Conservation (phyloP, 2,797 vertebrate genomes). For the Coreius guichenoti region DNA sequence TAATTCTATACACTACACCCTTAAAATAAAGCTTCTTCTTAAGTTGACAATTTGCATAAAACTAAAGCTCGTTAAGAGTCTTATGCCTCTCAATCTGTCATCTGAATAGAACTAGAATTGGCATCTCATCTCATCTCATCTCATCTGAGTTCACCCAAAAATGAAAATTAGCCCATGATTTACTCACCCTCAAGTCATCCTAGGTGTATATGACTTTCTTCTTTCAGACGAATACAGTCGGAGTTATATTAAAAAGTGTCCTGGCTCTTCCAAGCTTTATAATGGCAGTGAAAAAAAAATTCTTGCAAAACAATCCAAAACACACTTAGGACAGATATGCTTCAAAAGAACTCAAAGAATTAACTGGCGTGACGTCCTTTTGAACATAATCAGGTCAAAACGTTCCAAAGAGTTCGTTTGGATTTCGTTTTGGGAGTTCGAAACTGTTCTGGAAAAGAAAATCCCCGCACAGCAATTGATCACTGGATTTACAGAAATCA, state of each 20-base stretch:
- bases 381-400: not conserved
- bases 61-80: not conserved
- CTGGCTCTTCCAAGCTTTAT: no score
- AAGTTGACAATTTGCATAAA: not conserved
- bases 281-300: not conserved
- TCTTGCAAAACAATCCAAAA: not conserved
- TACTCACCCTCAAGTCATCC: no score
- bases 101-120: not conserved
- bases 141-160: no score
- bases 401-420: not conserved
- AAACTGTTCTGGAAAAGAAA: no score
- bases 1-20: no score
- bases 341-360: not conserved
- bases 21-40: not conserved
- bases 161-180: no score
- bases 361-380: not conserved
- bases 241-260: no score
- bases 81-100: not conserved
- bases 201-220: no score
- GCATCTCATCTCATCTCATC: not conserved
- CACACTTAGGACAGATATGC: not conserved
- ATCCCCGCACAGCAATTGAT: no score
- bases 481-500: no score
- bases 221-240: no score
- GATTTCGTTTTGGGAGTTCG: not conserved